phyloP scores from a whole-genome alignment of 2,797 vertebrate genomes.

The Neosilurus hyrtlii region DNA sequence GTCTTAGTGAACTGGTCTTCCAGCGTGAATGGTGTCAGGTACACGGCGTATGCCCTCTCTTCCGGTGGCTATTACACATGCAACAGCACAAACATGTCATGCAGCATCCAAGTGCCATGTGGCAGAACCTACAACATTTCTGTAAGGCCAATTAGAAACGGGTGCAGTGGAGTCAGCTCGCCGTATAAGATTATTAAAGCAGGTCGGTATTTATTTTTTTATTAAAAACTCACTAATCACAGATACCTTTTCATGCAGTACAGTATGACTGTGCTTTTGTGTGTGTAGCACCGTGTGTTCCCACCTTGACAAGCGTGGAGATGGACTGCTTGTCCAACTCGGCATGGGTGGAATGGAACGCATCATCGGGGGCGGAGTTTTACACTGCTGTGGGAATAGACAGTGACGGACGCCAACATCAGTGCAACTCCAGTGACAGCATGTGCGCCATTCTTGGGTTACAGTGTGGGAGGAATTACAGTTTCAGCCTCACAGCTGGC shows the following conservation, averaged over 20 bases:
- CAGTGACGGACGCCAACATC: slow-evolving; percentile 45
- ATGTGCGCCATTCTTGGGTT: slow-evolving; percentile 62
- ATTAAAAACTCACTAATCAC: not conserved
- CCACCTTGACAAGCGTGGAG: slow-evolving; percentile 64
- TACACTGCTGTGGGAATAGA: slow-evolving; percentile 59
- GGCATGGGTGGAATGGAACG: slow-evolving; percentile 66
- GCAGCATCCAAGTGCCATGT: slow-evolving; percentile 67
- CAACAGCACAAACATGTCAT: slow-evolving; percentile 56
- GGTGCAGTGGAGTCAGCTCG: slow-evolving; percentile 68
- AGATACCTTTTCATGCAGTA: not conserved
- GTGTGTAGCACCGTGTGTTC: slow-evolving; percentile 69
- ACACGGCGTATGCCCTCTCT: slow-evolving; percentile 54
- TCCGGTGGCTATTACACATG: slow-evolving; percentile 58
- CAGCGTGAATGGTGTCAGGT: slow-evolving; percentile 56
- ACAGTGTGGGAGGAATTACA: slow-evolving; percentile 68
- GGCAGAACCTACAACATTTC: slow-evolving; percentile 69
- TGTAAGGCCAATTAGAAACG: slow-evolving; percentile 63
- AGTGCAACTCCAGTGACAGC: slow-evolving; percentile 61
- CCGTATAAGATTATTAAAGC: slow-evolving; percentile 57
- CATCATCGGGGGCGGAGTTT: slow-evolving; percentile 56
- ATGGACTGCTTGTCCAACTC: slow-evolving; percentile 73
- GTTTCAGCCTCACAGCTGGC: slow-evolving; percentile 63
- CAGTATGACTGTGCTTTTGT: slow-evolving; percentile 30
- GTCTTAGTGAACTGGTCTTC: slow-evolving; percentile 66
- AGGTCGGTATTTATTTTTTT: slow-evolving; percentile 59